Percentiles rank a stretch among this genome's conserved stretches.
phyloP scores from a whole-genome alignment of 2,113 vertebrate species.

The Sceloporus undulatus region DNA sequence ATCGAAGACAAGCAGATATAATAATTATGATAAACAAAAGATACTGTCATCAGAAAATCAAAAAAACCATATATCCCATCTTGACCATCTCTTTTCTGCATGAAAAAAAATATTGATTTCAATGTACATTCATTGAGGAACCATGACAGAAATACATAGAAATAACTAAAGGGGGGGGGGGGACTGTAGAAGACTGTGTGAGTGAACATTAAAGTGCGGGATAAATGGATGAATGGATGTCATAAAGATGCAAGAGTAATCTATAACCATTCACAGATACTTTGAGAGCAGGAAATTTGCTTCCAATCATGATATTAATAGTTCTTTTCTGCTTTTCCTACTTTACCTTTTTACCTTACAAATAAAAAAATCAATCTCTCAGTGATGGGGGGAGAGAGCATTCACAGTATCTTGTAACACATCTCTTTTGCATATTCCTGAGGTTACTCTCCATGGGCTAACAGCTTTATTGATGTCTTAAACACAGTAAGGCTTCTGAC shows the following conservation, averaged over 20 bases:
- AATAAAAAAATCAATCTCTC: background rate
- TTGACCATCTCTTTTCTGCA: conserved; percentile 15
- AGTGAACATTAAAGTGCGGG: background rate
- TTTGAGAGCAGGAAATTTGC: conserved; percentile 66
- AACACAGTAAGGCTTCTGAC: conserved; percentile 10
- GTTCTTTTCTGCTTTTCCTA: conserved; percentile 49
- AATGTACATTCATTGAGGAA: conserved; percentile 26
- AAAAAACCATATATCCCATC: background rate
- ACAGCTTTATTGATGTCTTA: background rate
- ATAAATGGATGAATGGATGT: conserved; percentile 50
- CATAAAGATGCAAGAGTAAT: conserved; percentile 65
- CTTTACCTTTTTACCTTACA: conserved; percentile 12
- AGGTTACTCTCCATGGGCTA: background rate
- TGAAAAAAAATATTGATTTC: conserved; percentile 1
- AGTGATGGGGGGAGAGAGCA: background rate
- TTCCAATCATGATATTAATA: conserved; percentile 69
- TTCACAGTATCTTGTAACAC: background rate
- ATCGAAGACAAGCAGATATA: background rate
- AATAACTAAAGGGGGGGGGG: conserved; percentile 18
- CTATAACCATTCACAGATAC: conserved; percentile 65
- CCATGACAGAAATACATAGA: conserved; percentile 23
- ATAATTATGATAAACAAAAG: background rate
- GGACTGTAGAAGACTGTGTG: conserved; percentile 35
- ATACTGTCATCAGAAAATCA: background rate
- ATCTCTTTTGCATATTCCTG: background rate